phyloP scores from a whole-genome alignment of 1,140 invertebrate species.

The Ostrea edulis region DNA sequence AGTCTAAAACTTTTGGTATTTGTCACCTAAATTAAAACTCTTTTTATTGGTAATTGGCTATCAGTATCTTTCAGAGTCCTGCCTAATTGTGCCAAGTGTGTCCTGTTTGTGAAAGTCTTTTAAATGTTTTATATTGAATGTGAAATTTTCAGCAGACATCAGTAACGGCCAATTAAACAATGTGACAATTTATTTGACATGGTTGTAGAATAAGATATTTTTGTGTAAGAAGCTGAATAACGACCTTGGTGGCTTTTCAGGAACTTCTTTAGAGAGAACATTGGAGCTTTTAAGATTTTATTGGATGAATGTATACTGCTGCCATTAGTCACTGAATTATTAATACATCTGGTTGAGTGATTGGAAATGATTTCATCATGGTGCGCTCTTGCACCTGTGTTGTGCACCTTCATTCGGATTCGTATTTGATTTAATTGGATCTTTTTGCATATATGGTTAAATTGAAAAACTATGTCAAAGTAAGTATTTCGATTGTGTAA shows the following conservation, averaged over 20 bases:
- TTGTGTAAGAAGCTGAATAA: neutral
- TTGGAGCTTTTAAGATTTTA: constrained; percentile 9
- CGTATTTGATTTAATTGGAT: neutral
- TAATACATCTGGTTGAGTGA: constrained; percentile 1
- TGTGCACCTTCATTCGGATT: neutral
- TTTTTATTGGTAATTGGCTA: neutral
- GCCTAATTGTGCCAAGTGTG: neutral
- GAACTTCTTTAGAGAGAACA: neutral
- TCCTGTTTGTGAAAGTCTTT: neutral
- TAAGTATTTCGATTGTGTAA: neutral
- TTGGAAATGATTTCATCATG: neutral
- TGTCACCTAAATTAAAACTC: neutral
- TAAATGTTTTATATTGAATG: neutral
- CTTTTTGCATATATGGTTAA: neutral
- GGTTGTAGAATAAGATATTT: neutral
- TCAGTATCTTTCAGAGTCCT: neutral
- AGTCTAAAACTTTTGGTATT: neutral
- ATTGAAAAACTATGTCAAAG: neutral
- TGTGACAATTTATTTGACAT: constrained; percentile 23
- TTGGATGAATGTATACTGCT: neutral
- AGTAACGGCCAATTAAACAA: neutral
- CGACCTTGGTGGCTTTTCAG: neutral
- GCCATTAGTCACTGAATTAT: constrained; percentile 25
- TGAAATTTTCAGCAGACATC: neutral
- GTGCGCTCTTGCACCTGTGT: neutral